Evolutionary conservation across 2,113 vertebrate genomes (phyloP), one percentile per base, ranked within the genome.

Genomic region (Cathartes aura): DNA sequence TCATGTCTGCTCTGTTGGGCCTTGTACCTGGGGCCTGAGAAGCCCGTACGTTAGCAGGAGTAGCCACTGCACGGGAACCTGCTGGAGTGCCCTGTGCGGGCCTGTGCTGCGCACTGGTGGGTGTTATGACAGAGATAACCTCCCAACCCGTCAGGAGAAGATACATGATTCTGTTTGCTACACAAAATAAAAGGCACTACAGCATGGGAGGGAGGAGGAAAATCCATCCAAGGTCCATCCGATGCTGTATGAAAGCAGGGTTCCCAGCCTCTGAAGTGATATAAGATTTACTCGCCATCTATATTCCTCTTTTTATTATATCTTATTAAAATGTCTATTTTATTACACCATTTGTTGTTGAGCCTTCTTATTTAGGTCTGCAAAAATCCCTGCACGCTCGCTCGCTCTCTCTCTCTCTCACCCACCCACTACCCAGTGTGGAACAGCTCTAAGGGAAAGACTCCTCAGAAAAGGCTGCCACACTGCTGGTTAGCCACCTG

Each of bases 351-450:
- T 67, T 87, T 90, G 20, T 12, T 90, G 43, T 56, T 87, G 16
- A 90, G 71, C 10, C 12, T 79, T 91, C 14, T 76, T 87, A 32
- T 45, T 70, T n/a, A 93, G 34, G 40, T 40, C 52, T 16, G 12
- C 42, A 67, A 90, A 97, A 74, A 72, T 40, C 29, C n/a, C 47
- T 48, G 40, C 43, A 82, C 12, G 6, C 40, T 29, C 19, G 6
- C 40, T 29, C 19, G 40, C 27, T 58, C 8, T 1, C 34, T n/a
- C 30, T 2, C 18, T 40, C 15, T 42, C 38, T 40, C 42, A 73
- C 22, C 45, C 16, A 75, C 17, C 22, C 2, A 0, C 13, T 59
- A 8, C 79, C 47, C 14, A 40, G 27, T 23, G 47, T 1, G 0
- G n/a, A 83, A 43, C 32, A 83, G 38, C 63, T 92, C 24, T 60